Evolutionary conservation across 1,140 invertebrate species (phyloP).

Genomic region (Drosophila leontia): DNA sequence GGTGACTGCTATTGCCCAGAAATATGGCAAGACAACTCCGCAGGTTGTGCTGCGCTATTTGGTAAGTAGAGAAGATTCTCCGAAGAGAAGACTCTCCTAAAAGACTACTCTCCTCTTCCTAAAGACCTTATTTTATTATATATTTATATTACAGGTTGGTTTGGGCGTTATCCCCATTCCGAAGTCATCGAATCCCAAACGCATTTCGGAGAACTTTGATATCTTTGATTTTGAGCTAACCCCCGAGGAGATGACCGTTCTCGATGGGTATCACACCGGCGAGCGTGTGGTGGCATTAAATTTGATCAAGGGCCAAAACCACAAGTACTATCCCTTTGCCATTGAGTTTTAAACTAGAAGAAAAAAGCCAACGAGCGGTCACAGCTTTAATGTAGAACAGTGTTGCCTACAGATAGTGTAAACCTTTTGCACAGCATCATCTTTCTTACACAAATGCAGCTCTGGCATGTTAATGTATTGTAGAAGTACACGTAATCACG

Average conservation of each 20-base stretch:
- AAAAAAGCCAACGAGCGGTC: not conserved
- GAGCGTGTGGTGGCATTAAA: constrained; percentile 86
- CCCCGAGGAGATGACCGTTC: constrained; percentile 87
- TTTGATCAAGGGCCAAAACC: constrained; percentile 81
- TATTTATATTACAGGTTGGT: constrained; percentile 43
- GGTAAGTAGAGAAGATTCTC: constrained; percentile 58
- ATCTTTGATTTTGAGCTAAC: constrained; percentile 90
- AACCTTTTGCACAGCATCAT: too few species aligned
- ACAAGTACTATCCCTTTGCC: constrained; percentile 88
- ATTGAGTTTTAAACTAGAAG: constrained; percentile 85
- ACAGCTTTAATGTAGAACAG: constrained; percentile 1
- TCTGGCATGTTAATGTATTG: not conserved
- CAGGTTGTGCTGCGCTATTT: constrained; percentile 89
- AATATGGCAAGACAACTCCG: constrained; percentile 89
- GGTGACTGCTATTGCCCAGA: constrained; percentile 88
- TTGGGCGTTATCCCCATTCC: constrained; percentile 89
- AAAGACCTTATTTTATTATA: not conserved
- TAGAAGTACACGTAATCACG: constrained; percentile 1
- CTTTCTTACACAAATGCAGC: not conserved
- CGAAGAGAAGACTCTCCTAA: too few species aligned
- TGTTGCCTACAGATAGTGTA: too few species aligned
- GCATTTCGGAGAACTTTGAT: constrained; percentile 90
- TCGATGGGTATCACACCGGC: constrained; percentile 88
- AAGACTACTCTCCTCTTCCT: too few species aligned
- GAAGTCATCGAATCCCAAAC: constrained; percentile 89